Evolutionary conservation across 2,888 invertebrate species (phyloP).

Genomic region (Malthinus seriepunctatus): DNA sequence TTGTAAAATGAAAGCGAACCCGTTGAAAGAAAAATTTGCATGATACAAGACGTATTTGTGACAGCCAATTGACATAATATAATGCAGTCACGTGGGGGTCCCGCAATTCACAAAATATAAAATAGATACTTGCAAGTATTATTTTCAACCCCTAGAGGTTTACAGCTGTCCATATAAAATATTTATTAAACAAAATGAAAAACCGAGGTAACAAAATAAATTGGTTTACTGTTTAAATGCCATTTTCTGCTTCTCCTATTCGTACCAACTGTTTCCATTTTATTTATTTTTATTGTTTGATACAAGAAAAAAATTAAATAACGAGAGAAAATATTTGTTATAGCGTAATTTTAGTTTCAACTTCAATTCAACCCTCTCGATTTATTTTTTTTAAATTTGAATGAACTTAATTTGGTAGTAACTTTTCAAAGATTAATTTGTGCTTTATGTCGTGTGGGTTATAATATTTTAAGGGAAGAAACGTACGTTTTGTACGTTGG

Average conservation of each 20-base stretch:
- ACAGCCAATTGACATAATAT: conserved; percentile 56
- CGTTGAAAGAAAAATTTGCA: conserved; percentile 52
- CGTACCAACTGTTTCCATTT: conserved; percentile 7
- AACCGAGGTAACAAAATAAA: conserved; percentile 1
- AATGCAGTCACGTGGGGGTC: conserved; percentile 55
- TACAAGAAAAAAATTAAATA: not conserved
- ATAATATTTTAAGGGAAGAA: not conserved
- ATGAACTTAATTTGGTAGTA: not conserved
- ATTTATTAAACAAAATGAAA: conserved; percentile 8
- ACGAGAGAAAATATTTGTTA: not conserved
- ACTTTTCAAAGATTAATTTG: conserved; percentile 1
- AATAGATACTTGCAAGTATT: conserved; percentile 53
- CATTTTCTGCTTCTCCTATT: conserved; percentile 13
- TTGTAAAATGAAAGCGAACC: conserved; percentile 32
- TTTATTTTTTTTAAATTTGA: not conserved
- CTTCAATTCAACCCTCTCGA: not conserved
- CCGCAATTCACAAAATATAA: conserved; percentile 53
- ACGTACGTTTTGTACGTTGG: not conserved
- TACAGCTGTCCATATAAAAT: conserved; percentile 36
- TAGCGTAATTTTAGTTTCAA: not conserved
- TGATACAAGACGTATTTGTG: conserved; percentile 55
- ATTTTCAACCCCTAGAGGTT: conserved; percentile 43
- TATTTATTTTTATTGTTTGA: conserved; percentile 1
- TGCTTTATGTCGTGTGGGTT: not conserved
- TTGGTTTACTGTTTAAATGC: conserved; percentile 15